Evolutionary conservation across 2,113 vertebrate species (phyloP), one percentile per base, ranked within the genome.

Genomic region (Xiphophorus hellerii): DNA sequence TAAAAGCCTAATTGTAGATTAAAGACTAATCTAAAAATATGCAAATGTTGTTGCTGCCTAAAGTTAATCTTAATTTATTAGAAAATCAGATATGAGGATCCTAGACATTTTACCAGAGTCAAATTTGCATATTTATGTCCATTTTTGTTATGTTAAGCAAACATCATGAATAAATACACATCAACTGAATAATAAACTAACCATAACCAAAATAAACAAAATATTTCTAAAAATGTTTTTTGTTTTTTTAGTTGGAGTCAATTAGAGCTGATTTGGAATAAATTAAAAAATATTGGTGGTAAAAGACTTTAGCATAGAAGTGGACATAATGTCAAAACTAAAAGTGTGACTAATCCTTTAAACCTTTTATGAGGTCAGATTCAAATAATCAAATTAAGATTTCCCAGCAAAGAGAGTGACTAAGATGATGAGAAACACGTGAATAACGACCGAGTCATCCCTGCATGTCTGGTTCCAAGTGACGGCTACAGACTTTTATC

Each of bases 391-490:
- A 58, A 31, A 28, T 9, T 35, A 80, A 27, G 9, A 78, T 68
- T 92, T 91, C 84, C 86, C 87, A 83, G 90, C 69, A 91, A 71
- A 67, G 44, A 51, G 42, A 62, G 71, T 90, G 89, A 93, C 87
- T 89, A 84, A 90, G 29, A 76, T 10, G 0, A 35, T 79, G 65
- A 79, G 86, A 89, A 88, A 87, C 3, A 74, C 28, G 72, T 85
- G 86, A 90, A 73, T 82, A 71, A 89, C 37, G 68, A 25, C 0
- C 33, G 81, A 90, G 66, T 92, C 91, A 90, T 15, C 0, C 1
- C 54, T 35, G 69, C 62, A 8, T 58, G 68, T 83, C 88, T 88
- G 84, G 71, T 69, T 86, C 81, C 30, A 70, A 66, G 35, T 4
- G 30, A 3, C 62, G 29, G 17, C 62, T 31, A 14, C 35, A 5